Conservation (phyloP, 2,888 invertebrate genomes). For the Cyclophora albipunctata region DNA sequence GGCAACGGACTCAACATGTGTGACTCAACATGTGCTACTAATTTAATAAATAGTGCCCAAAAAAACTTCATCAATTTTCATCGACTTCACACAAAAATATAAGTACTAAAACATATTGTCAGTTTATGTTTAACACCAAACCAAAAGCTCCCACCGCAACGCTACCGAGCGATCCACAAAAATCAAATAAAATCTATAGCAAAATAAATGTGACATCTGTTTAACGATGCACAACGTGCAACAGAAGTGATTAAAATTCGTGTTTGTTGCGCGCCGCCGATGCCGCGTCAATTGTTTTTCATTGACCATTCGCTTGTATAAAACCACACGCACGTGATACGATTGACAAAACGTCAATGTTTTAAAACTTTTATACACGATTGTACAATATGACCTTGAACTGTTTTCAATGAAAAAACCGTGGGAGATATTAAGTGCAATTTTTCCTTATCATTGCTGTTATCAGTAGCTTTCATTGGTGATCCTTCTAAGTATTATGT, state of each 20-base stretch:
- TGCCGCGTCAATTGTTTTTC: constrained; percentile 40
- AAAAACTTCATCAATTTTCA: not conserved
- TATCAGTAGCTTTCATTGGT: too few species aligned
- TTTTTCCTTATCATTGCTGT: too few species aligned
- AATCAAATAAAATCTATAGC: too few species aligned
- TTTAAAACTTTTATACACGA: constrained; percentile 15
- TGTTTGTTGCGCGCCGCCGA: constrained; percentile 32
- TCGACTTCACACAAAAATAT: not conserved
- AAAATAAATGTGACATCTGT: not conserved
- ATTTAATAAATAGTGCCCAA: not conserved
- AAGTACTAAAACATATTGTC: too few species aligned
- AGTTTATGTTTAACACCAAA: too few species aligned
- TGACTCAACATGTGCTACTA: too few species aligned
- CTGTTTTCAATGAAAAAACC: too few species aligned
- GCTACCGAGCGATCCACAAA: not conserved
- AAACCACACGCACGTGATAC: constrained; percentile 39
- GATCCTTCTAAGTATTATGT: too few species aligned
- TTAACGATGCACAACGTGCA: constrained; percentile 7
- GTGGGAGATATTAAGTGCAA: too few species aligned
- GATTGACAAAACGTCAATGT: constrained; percentile 19
- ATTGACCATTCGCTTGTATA: constrained; percentile 42
- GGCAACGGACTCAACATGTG: too few species aligned
- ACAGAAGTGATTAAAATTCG: constrained; percentile 31
- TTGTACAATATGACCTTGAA: constrained; percentile 1
- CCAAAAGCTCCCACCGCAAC: not conserved